Evolutionary conservation across 2,888 invertebrate genomes (phyloP), one percentile per base, ranked within the genome.

Genomic region (Julus scandinavius): DNA sequence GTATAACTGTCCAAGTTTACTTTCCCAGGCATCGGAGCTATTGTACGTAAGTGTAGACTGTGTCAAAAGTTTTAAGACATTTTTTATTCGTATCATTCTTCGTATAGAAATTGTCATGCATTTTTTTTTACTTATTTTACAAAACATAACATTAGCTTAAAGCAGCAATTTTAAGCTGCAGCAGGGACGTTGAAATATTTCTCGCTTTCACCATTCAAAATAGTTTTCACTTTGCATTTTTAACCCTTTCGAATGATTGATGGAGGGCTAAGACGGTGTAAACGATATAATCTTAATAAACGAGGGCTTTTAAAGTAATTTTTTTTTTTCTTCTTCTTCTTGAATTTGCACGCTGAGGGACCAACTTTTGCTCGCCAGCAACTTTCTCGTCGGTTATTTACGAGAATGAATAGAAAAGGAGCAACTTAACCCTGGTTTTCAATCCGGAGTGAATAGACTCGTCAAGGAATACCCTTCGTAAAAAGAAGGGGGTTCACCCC

Each of bases 231-330:
- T 29, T 80, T 80, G 80, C 80, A 80, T 80, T 80, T 80, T 80
- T 29, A 80, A 80, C 80, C 80, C 80, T 9, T 80, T 80, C 80
- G 29, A 80, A 80, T 80, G 80, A 80, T 80, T 11, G 80, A 80
- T 80, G 80, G 80, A 38, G 80, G 80, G 38, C 80, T 15, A 80
- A 80, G 80, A 80, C 38, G 80, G 80, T 80, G 80, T 29, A 80
- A 80, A 38, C 80, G 80, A 80, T 80, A 80, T 80, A 80, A 80
- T 80, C 80, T 80, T 80, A 80, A 80, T 80, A 80, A 80, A 80
- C 80, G 80, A 80, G 80, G 45, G 80, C 38, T 72, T 72, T 72
- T 72, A 13, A 17, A 0, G 4, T 54, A 13, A 7, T 11, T 54
- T 54, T 54, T 54, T 54, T 54, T 13, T 54, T 9, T 49, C 49